These are phyloP conservation scores for Melanostoma scalare DNA, from an alignment of 2,888 invertebrate genomes.

Conservation along the genomic window DNA sequence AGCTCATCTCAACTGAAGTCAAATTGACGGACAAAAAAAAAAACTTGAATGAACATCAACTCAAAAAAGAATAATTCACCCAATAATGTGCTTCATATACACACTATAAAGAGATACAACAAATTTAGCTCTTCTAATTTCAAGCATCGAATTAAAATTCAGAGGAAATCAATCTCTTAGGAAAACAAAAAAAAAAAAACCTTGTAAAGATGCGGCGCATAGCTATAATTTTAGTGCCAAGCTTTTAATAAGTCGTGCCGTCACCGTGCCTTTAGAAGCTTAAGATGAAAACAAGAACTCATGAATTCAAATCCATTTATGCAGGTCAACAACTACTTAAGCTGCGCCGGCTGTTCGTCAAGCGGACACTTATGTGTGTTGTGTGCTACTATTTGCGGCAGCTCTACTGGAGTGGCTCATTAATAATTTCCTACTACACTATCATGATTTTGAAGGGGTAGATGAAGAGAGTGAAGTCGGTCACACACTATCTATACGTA, in stretches of 20 bases:
- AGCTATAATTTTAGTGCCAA: conserved; percentile 3
- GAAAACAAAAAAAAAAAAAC: conserved; percentile 9
- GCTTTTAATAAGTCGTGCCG: conserved; percentile 2
- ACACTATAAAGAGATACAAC: too few relatives aligned
- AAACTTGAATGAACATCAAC: not conserved
- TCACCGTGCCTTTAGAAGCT: not conserved
- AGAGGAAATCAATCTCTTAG: conserved; percentile 52
- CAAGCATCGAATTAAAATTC: conserved; percentile 43
- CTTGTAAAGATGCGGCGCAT: conserved; percentile 34
- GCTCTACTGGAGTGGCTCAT: conserved; percentile 56
- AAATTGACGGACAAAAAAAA: conserved; percentile 11
- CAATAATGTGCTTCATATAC: too few relatives aligned
- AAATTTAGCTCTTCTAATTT: too few relatives aligned
- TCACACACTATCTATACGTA: conserved; percentile 59
- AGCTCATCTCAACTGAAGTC: conserved; percentile 20
- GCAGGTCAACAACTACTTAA: conserved; percentile 68
- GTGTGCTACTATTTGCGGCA: conserved; percentile 59
- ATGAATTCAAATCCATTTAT: conserved; percentile 63
- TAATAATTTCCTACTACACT: conserved; percentile 55
- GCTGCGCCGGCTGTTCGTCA: conserved; percentile 56
- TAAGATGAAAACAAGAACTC: conserved; percentile 22
- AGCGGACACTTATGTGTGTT: conserved; percentile 30
- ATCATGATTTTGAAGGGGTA: conserved; percentile 20
- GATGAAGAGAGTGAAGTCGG: conserved; percentile 56
- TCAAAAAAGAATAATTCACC: not conserved